Evolutionary conservation across 1,140 invertebrate genomes (phyloP), one percentile per base, ranked within the genome.

Genomic region (Phymorhynchus buccinoides): DNA sequence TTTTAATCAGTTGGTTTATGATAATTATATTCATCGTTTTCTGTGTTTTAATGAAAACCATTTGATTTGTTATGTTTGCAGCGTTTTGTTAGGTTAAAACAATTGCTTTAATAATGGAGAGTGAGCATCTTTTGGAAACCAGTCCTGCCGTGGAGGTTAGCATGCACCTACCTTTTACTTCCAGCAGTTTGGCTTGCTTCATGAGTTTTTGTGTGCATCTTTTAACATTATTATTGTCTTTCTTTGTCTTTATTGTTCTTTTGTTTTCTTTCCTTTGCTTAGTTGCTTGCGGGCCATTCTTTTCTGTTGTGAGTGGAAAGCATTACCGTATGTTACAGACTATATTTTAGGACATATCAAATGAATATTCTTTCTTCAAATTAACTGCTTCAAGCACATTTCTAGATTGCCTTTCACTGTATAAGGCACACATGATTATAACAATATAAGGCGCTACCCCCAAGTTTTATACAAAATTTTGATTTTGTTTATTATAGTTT

Each of bases 21-120:
- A n/a, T n/a, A n/a, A n/a, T n/a, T n/a, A n/a, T n/a, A n/a, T n/a
- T n/a, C n/a, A n/a, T n/a, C n/a, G n/a, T n/a, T n/a, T n/a, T n/a
- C n/a, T n/a, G n/a, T n/a, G n/a, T 52, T 30, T 16, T 44, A 35
- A 44, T 79, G 3, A 3, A n/a, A n/a, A n/a, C 56, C 56, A 62
- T 62, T 62, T 48, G 16, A 32, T 56, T 14, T 39, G 37, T 62
- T 81, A 52, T 81, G 56, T 71, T 44, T 71, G 56, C 41, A 42
- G 66, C 41, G 7, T 83, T 82, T 83, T 66, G 30, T 42, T 68
- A 37, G 39, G 68, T 83, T 83, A 27, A 83, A 42, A 66, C 41
- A 30, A 44, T 71, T 83, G 56, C 22, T 62, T 22, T 71, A 83
- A 73, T 42, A 71, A 83, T 83, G 81, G 81, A 83, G 81, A 83